phyloP scores from a whole-genome alignment of 2,888 invertebrate species.

The Strigamia transsilvanica region DNA sequence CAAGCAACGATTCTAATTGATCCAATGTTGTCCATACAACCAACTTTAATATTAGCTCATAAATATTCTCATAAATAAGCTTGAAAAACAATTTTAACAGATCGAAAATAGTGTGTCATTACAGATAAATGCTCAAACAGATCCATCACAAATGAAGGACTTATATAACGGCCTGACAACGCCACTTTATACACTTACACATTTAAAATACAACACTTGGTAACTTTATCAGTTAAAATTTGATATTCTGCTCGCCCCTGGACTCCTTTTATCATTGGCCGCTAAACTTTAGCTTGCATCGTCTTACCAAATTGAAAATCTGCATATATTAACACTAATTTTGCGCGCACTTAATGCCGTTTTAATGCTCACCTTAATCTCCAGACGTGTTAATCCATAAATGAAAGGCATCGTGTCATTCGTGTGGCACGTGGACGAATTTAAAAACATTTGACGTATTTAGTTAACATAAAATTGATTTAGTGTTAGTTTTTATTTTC shows the following conservation, averaged over 20 bases:
- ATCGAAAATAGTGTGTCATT: too few species aligned
- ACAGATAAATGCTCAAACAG: too few species aligned
- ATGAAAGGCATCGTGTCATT: conserved; percentile 7
- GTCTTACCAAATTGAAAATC: not conserved
- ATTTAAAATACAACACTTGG: not conserved
- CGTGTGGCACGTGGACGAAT: conserved; percentile 1
- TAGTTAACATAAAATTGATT: conserved; percentile 35
- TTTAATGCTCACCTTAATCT: conserved; percentile 27
- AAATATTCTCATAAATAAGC: not conserved
- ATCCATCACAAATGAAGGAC: too few species aligned
- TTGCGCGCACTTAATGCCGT: conserved; percentile 33
- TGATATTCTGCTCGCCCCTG: too few species aligned
- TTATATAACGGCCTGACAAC: not conserved
- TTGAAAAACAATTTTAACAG: not conserved
- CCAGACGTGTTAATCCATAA: conserved; percentile 34
- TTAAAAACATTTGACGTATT: conserved; percentile 6
- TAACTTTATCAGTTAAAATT: too few species aligned
- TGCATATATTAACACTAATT: conserved; percentile 23
- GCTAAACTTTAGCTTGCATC: too few species aligned
- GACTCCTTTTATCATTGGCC: not conserved
- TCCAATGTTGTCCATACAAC: not conserved
- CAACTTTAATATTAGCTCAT: not conserved
- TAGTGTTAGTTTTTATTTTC: conserved; percentile 1
- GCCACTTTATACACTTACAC: not conserved
- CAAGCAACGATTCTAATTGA: conserved; percentile 28